These are phyloP conservation scores for Trichacis sp. DNA, from an alignment of 2,888 invertebrate species.

Conservation along the genomic window DNA sequence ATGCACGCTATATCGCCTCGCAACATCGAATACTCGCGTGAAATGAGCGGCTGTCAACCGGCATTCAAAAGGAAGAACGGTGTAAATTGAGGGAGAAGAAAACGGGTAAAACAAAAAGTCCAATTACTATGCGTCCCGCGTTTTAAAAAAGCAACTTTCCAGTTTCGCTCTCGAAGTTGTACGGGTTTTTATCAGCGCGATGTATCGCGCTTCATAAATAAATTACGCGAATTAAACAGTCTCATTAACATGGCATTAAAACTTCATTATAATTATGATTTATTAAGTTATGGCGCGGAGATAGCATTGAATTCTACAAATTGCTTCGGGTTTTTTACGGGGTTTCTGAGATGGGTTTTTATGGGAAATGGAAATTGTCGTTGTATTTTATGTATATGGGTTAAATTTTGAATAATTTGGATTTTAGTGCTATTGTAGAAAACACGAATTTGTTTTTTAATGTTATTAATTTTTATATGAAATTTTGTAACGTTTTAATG, in stretches of 20 bases:
- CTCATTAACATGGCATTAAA: neutral
- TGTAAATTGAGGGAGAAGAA: constrained; percentile 42
- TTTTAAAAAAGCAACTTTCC: neutral
- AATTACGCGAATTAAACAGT: neutral
- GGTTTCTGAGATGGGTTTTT: too few species aligned
- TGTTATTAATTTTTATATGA: too few species aligned
- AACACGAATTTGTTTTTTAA: too few species aligned
- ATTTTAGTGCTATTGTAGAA: too few species aligned
- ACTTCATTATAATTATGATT: neutral
- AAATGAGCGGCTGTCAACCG: constrained; percentile 45
- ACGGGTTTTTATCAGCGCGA: neutral
- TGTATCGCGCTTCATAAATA: neutral
- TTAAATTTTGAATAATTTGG: too few species aligned
- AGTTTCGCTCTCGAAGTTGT: constrained; percentile 5
- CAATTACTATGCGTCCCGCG: constrained; percentile 35
- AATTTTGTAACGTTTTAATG: too few species aligned
- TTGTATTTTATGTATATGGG: too few species aligned
- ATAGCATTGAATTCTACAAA: too few species aligned
- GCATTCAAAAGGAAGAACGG: constrained; percentile 43
- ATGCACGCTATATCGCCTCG: constrained; percentile 42
- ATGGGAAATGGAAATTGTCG: neutral
- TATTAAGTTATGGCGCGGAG: neutral
- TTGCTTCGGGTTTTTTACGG: too few species aligned
- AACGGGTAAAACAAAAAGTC: constrained; percentile 33
- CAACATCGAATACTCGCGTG: constrained; percentile 38